phyloP scores from a whole-genome alignment of 2,888 invertebrate genomes.

The Agrotis puta region DNA sequence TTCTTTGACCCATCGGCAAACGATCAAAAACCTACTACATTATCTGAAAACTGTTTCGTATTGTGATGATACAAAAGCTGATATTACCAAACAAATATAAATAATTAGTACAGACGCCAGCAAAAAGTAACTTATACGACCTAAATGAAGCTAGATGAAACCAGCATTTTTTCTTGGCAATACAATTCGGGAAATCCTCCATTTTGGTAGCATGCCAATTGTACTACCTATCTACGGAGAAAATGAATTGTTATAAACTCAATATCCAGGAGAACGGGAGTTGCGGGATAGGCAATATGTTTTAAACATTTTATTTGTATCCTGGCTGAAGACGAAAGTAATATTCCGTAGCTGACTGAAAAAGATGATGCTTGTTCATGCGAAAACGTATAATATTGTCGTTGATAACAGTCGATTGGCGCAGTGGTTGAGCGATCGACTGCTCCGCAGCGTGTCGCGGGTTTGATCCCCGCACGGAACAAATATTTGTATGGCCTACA shows the following conservation, averaged over 20 bases:
- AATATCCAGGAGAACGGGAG: slow-evolving; percentile 54
- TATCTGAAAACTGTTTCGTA: too few species aligned
- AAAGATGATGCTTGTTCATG: background rate
- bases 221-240: slow-evolving; percentile 77
- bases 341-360: slow-evolving; percentile 16
- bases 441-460: too few species aligned
- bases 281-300: slow-evolving; percentile 54
- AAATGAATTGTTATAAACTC: slow-evolving; percentile 76
- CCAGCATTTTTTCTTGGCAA: slow-evolving; percentile 80
- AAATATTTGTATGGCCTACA: too few species aligned
- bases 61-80: background rate
- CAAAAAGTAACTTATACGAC: slow-evolving; percentile 59
- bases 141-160: slow-evolving; percentile 69
- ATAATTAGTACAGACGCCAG: slow-evolving; percentile 44
- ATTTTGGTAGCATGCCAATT: slow-evolving; percentile 79
- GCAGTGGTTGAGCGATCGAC: too few species aligned
- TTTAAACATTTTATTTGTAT: slow-evolving; percentile 59
- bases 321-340: slow-evolving; percentile 5
- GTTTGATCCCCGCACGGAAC: too few species aligned
- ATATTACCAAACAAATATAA: slow-evolving; percentile 19
- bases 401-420: too few species aligned
- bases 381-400: too few species aligned
- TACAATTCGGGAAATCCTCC: slow-evolving; percentile 71
- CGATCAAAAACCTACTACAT: too few species aligned
- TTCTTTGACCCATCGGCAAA: too few species aligned